Percentiles rank a stretch among this genome's conserved stretches.
Evolutionary conservation across 1,140 invertebrate genomes (phyloP).

Genomic region (Trachymyrmex septentrionalis): DNA sequence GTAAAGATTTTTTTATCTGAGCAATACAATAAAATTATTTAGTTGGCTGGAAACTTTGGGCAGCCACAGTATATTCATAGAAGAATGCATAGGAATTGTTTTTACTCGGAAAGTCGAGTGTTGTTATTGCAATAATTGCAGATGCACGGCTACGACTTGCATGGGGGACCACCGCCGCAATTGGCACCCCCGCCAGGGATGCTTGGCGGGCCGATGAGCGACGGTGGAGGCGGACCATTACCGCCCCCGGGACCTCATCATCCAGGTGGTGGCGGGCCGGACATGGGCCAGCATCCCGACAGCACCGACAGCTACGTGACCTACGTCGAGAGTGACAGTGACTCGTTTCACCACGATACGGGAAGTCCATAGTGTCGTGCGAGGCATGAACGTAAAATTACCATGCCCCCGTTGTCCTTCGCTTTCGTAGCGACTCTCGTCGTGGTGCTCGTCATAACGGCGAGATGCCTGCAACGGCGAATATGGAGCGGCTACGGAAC

Average conservation of each 20-base stretch:
- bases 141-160: constrained; percentile 96
- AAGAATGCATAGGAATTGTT: not conserved
- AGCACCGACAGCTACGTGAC: constrained; percentile 96
- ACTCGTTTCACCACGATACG: constrained; percentile 88
- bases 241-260: constrained; percentile 89
- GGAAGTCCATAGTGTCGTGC: constrained; percentile 88
- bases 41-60: too few species aligned
- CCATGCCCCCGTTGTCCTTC: constrained; percentile 41
- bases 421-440: constrained; percentile 69
- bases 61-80: not conserved
- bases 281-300: constrained; percentile 90
- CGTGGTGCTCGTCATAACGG: constrained; percentile 35
- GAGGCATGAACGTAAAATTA: constrained; percentile 63
- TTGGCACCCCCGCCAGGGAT: constrained; percentile 85
- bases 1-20: too few species aligned
- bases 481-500: constrained; percentile 1
- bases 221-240: constrained; percentile 78
- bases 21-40: too few species aligned
- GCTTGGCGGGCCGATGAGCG: constrained; percentile 82
- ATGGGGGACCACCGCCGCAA: constrained; percentile 87
- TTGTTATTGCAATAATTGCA: constrained; percentile 82
- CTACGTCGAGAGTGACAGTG: constrained; percentile 94
- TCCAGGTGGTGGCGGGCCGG: constrained; percentile 80
- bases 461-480: constrained; percentile 54
- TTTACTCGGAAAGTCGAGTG: not conserved